Evolutionary conservation across 2,113 vertebrate species (phyloP).

Genomic region (Anarrhichthys ocellatus): DNA sequence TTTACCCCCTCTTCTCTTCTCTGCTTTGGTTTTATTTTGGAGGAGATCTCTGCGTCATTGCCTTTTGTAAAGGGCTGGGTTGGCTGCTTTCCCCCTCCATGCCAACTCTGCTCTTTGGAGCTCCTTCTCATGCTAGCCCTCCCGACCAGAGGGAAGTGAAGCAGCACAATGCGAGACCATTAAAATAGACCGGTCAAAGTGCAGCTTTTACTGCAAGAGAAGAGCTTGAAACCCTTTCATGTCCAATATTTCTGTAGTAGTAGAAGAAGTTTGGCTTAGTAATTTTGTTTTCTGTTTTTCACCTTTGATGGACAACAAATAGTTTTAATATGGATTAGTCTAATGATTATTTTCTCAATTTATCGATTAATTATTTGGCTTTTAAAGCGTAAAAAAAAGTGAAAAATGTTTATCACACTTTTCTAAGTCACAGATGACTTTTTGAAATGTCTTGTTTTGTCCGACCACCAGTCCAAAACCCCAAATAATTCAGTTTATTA

Average conservation of each 20-base stretch:
- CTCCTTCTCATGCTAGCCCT: slow-evolving; percentile 52
- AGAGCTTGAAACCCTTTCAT: slow-evolving; percentile 45
- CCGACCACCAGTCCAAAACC: not conserved
- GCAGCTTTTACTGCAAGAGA: slow-evolving; percentile 52
- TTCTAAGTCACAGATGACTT: not conserved
- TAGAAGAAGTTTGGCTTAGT: slow-evolving; percentile 9
- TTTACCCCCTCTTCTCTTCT: slow-evolving; percentile 24
- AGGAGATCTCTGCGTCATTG: slow-evolving; percentile 40
- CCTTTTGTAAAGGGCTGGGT: slow-evolving; percentile 61
- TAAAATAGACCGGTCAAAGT: slow-evolving; percentile 65
- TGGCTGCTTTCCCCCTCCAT: slow-evolving; percentile 61
- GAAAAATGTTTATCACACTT: not conserved
- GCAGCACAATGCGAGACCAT: slow-evolving; percentile 52
- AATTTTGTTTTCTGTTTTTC: not conserved
- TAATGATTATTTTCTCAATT: not conserved
- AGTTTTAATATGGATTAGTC: not conserved
- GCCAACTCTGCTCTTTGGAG: slow-evolving; percentile 65
- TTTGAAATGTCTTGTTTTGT: not conserved
- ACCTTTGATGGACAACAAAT: not conserved
- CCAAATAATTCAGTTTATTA: not conserved
- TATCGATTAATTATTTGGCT: not conserved
- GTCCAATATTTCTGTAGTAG: slow-evolving; percentile 19
- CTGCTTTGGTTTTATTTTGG: slow-evolving; percentile 52
- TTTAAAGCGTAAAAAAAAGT: not conserved
- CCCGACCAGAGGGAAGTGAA: slow-evolving; percentile 65